A percentile compares a stretch with the other conserved stretches of the same genome.
Conservation (phyloP, 2,113 vertebrate species). For the Phoenicopterus ruber region DNA sequence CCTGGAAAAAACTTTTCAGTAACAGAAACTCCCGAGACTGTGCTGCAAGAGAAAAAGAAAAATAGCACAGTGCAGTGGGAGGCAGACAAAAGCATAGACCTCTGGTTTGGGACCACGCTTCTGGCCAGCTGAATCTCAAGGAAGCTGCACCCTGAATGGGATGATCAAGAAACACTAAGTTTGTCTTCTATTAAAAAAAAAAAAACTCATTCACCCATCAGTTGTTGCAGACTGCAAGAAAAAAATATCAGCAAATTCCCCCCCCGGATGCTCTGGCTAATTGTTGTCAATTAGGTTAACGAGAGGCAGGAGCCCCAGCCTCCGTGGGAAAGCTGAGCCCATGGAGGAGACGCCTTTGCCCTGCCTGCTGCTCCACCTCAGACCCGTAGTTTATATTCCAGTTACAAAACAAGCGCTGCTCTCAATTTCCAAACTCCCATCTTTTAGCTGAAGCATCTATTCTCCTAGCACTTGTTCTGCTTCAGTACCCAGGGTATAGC, state of each 20-base stretch:
- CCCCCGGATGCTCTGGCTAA: no score
- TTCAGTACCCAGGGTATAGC: neutral
- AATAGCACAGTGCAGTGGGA: neutral
- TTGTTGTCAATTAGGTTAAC: neutral
- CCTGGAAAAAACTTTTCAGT: neutral
- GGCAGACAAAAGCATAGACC: neutral
- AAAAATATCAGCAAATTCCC: neutral
- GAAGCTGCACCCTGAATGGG: neutral
- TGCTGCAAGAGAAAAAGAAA: neutral
- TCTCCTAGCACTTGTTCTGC: neutral
- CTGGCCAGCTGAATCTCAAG: neutral
- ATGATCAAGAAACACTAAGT: neutral
- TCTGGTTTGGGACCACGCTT: neutral
- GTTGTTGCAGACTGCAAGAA: neutral
- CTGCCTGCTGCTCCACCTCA: neutral
- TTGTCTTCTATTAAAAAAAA: neutral
- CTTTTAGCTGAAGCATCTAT: neutral
- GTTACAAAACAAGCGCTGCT: neutral
- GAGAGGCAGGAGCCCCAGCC: neutral
- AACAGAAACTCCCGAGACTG: neutral
- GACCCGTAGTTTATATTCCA: neutral
- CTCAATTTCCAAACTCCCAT: neutral
- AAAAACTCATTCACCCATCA: neutral
- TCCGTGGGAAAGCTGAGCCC: neutral
- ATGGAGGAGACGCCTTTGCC: neutral